These are phyloP conservation scores for Nibea coibor DNA, from an alignment of 2,113 vertebrate genomes.

Conservation along the genomic window DNA sequence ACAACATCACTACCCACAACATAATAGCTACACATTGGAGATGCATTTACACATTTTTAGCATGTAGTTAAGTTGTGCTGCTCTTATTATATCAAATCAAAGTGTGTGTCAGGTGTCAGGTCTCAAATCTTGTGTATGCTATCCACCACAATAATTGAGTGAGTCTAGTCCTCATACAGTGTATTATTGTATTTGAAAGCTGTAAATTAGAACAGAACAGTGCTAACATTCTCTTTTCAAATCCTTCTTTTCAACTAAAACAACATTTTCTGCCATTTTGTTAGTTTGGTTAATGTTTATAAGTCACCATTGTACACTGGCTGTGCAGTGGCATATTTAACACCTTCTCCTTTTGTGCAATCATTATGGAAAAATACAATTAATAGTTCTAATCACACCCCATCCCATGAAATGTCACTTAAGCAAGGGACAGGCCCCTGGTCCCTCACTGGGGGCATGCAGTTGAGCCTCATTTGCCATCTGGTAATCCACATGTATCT, in stretches of 20 bases:
- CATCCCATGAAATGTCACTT: slow-evolving; percentile 62
- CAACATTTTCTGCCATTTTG: neutral
- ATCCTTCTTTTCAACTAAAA: neutral
- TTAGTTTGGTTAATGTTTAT: neutral
- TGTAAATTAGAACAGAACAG: neutral
- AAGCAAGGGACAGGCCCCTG: slow-evolving; percentile 43
- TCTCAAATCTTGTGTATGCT: too few species aligned
- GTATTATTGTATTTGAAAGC: neutral
- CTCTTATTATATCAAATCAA: too few species aligned
- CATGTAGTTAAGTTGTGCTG: too few species aligned
- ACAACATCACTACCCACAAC: too few species aligned
- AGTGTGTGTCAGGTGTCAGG: too few species aligned
- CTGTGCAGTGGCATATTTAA: neutral
- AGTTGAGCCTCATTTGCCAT: slow-evolving; percentile 65
- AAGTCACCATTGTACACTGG: neutral
- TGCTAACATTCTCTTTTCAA: too few species aligned
- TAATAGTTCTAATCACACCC: slow-evolving; percentile 46
- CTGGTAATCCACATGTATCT: slow-evolving; percentile 57
- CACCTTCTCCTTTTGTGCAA: neutral
- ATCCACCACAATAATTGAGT: too few species aligned
- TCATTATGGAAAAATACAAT: slow-evolving; percentile 42
- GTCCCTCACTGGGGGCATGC: slow-evolving; percentile 24
- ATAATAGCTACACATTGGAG: too few species aligned
- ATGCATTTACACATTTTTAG: too few species aligned
- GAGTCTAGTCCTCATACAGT: too few species aligned